phyloP scores from a whole-genome alignment of 2,797 vertebrate species.

The Acanthiza pusilla region DNA sequence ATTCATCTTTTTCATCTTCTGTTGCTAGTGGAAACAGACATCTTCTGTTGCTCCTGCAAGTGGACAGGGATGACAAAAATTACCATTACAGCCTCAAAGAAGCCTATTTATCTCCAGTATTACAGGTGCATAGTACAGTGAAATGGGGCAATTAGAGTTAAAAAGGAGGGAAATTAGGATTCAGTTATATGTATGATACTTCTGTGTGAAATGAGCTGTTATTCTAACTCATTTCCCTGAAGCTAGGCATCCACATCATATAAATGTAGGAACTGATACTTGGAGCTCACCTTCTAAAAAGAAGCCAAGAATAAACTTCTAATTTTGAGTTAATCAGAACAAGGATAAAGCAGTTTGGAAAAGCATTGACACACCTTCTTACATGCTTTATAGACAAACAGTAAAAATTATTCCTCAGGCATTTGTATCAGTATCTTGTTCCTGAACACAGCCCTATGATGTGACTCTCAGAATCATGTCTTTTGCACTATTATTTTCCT shows the following conservation, averaged over 20 bases:
- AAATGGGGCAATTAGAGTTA: slow-evolving; percentile 16
- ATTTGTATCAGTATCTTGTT: background rate
- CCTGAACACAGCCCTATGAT: background rate
- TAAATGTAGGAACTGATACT: background rate
- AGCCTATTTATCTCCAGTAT: slow-evolving; percentile 4
- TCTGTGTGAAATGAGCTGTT: slow-evolving; percentile 10
- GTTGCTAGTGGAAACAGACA: slow-evolving; percentile 26
- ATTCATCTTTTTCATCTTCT: background rate
- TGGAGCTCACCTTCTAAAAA: background rate
- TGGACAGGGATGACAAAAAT: slow-evolving; percentile 12
- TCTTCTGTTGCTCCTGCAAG: background rate
- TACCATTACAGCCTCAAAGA: background rate
- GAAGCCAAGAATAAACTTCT: slow-evolving; percentile 7
- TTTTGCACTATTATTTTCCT: background rate
- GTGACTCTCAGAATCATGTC: background rate
- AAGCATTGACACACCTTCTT: background rate
- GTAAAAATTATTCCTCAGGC: background rate
- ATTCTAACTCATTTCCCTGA: background rate
- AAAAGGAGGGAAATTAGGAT: slow-evolving; percentile 27
- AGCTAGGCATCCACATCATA: background rate
- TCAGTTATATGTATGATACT: background rate
- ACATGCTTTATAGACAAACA: background rate
- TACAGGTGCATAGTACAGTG: background rate
- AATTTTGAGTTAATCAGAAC: slow-evolving; percentile 1
- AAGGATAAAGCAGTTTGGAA: background rate